phyloP scores from a whole-genome alignment of 2,113 vertebrate genomes.

The Columba livia region DNA sequence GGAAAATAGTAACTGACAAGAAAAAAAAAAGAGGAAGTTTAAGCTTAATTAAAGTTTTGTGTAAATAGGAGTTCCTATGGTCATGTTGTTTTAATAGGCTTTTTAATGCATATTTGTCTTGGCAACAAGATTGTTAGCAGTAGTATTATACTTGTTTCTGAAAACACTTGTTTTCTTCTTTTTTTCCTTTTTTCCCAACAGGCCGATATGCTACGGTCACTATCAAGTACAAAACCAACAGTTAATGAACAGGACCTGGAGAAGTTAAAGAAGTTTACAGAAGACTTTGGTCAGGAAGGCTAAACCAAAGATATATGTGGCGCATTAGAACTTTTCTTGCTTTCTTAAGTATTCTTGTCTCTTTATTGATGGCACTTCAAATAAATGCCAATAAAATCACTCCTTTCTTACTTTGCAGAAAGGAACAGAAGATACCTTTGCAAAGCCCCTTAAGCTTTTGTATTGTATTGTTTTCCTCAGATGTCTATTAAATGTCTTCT shows the following conservation, averaged over 20 bases:
- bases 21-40: background rate
- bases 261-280: conserved; percentile 97
- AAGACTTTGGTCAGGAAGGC: conserved; percentile 98
- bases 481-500: conserved; percentile 66
- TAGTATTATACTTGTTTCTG: background rate
- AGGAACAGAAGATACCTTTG: conserved; percentile 46
- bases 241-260: conserved; percentile 95
- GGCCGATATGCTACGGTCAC: conserved; percentile 90
- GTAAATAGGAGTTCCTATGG: background rate
- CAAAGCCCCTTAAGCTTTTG: conserved; percentile 54
- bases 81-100: background rate
- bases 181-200: conserved; percentile 58
- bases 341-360: conserved; percentile 55
- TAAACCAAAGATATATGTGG: conserved; percentile 71
- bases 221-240: conserved; percentile 88
- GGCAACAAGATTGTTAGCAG: background rate
- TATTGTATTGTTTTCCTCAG: conserved; percentile 64
- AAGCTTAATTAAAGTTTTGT: background rate
- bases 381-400: conserved; percentile 64
- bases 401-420: conserved; percentile 50
- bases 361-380: conserved; percentile 58
- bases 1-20: background rate
- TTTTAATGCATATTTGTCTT: background rate
- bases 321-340: background rate
- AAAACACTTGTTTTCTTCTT: background rate